Percentiles rank a stretch among this genome's conserved stretches.
These are phyloP conservation scores for Drosophila takahashii DNA, from an alignment of 1,140 invertebrate species.

Conservation along the genomic window DNA sequence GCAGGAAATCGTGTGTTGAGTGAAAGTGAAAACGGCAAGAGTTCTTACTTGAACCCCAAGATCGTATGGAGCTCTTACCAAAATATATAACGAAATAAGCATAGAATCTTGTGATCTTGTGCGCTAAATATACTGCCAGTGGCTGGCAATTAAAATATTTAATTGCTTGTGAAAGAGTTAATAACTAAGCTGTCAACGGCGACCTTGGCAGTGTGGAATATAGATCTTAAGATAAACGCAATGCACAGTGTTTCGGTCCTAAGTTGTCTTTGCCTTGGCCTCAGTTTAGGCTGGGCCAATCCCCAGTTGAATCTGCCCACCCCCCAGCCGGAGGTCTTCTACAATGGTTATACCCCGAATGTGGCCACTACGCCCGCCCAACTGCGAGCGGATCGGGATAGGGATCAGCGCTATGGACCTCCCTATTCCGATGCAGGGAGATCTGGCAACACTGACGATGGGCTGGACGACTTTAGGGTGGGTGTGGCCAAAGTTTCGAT, in stretches of 20 bases:
- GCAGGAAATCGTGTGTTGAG: neutral
- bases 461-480: constrained; percentile 79
- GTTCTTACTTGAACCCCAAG: neutral
- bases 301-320: constrained; percentile 86
- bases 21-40: constrained; percentile 45
- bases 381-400: constrained; percentile 66
- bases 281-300: constrained; percentile 27
- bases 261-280: constrained; percentile 26
- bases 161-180: constrained; percentile 77
- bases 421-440: constrained; percentile 67
- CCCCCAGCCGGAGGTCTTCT: constrained; percentile 67
- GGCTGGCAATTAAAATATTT: constrained; percentile 60
- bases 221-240: constrained; percentile 63
- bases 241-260: constrained; percentile 45
- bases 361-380: constrained; percentile 73
- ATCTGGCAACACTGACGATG: constrained; percentile 57
- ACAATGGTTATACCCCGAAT: constrained; percentile 76
- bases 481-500: constrained; percentile 13
- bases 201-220: constrained; percentile 69
- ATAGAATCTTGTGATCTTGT: constrained; percentile 12
- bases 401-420: constrained; percentile 77
- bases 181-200: constrained; percentile 41
- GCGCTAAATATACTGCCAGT: constrained; percentile 30
- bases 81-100: constrained; percentile 5
- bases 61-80: neutral